Evolutionary conservation across 2,888 invertebrate genomes (phyloP).

Genomic region (Tolmerus cingulatus): DNA sequence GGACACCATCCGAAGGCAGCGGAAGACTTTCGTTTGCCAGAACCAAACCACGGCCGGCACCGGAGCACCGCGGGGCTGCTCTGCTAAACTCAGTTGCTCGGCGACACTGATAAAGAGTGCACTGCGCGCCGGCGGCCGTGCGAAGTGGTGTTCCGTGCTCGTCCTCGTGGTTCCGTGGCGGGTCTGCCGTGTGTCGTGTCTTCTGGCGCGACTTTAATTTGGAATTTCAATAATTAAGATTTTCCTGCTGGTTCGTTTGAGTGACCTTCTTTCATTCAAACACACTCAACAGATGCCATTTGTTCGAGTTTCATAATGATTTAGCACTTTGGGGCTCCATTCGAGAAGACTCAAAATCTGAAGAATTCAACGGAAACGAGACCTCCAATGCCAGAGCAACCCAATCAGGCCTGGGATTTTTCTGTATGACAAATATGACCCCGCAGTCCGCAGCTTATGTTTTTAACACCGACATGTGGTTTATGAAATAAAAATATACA

Average conservation of each 20-base stretch:
- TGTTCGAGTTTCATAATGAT: slow-evolving; percentile 16
- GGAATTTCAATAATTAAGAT: slow-evolving; percentile 35
- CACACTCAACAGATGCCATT: not conserved
- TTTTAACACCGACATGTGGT: slow-evolving; percentile 38
- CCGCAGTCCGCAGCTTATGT: slow-evolving; percentile 26
- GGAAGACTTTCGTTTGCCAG: slow-evolving; percentile 25
- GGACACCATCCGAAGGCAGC: not conserved
- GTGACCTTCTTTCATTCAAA: slow-evolving; percentile 34
- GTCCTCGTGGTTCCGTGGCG: not conserved
- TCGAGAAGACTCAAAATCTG: not conserved
- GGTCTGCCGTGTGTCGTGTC: not conserved
- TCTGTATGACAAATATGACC: slow-evolving; percentile 22
- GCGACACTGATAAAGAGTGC: slow-evolving; percentile 30
- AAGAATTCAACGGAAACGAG: slow-evolving; percentile 3
- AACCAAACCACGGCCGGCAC: not conserved
- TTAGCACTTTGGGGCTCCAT: not conserved
- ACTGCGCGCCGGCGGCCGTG: not conserved
- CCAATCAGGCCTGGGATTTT: not conserved
- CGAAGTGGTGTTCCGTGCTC: not conserved
- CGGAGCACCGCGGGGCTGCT: not conserved
- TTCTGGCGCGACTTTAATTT: not conserved
- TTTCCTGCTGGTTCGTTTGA: slow-evolving; percentile 3
- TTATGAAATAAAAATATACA: slow-evolving; percentile 41
- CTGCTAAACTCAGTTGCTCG: slow-evolving; percentile 22
- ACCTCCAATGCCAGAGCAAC: not conserved